A percentile compares a stretch with the other conserved stretches of the same genome.
phyloP scores from a whole-genome alignment of 2,113 vertebrate species.

The Nymphicus hollandicus region DNA sequence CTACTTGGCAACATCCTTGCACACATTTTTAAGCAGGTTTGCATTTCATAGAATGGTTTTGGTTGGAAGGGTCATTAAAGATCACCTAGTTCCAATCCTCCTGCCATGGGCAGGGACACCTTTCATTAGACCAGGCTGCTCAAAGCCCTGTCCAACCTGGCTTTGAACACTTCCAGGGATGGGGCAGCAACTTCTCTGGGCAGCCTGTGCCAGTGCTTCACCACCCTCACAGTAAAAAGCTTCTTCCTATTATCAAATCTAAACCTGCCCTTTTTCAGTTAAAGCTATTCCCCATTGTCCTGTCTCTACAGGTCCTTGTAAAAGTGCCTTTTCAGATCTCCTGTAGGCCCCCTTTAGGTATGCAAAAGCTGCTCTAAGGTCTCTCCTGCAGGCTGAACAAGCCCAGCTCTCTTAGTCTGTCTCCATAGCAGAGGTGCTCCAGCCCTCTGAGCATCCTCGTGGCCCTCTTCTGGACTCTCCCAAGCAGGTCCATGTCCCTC shows the following conservation, averaged over 20 bases:
- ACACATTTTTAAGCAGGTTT: background rate
- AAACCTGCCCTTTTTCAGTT: background rate
- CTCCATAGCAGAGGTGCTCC: background rate
- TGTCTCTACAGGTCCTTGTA: background rate
- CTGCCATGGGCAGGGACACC: background rate
- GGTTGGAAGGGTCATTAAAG: background rate
- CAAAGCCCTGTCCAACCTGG: background rate
- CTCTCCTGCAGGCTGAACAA: background rate
- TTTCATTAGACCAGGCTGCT: background rate
- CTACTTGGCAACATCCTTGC: background rate
- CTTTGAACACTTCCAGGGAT: background rate
- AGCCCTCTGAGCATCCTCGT: background rate
- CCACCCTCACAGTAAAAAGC: background rate
- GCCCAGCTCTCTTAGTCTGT: background rate
- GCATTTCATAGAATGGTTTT: background rate
- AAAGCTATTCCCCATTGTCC: background rate
- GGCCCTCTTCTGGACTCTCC: background rate
- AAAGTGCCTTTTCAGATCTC: background rate
- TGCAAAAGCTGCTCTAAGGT: background rate
- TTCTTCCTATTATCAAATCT: background rate
- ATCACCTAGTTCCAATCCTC: background rate
- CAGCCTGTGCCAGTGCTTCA: background rate
- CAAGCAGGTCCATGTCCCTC: background rate
- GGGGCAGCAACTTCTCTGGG: background rate
- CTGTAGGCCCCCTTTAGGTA: background rate